Conservation (phyloP, 1,140 invertebrate genomes). For the Drosophila takahashii region DNA sequence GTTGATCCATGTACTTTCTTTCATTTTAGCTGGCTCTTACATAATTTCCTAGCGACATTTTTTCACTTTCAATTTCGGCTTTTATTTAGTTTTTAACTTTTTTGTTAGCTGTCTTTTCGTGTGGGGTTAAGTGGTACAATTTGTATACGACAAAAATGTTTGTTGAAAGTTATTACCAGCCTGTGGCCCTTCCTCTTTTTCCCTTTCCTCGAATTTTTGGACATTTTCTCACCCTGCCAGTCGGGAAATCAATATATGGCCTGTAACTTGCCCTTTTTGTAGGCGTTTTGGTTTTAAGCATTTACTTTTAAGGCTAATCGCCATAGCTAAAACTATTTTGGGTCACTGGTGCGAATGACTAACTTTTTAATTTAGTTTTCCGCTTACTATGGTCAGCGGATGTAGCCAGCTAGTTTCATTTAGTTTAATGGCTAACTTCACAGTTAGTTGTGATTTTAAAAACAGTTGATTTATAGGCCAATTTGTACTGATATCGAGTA, state of each 20-base stretch:
- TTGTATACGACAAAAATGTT: conserved; percentile 40
- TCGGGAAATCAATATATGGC: conserved; percentile 63
- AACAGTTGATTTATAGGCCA: conserved; percentile 15
- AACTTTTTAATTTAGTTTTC: conserved; percentile 18
- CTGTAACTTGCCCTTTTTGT: conserved; percentile 29
- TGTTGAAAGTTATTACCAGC: conserved; percentile 32
- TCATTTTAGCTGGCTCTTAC: conserved; percentile 31
- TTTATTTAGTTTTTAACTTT: conserved; percentile 50
- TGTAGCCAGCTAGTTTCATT: conserved; percentile 12
- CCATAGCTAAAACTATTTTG: conserved; percentile 34
- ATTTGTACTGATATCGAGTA: conserved; percentile 25
- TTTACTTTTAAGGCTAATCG: conserved; percentile 20
- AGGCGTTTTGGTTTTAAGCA: conserved; percentile 26
- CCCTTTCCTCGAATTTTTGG: conserved; percentile 13
- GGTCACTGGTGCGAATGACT: conserved; percentile 72
- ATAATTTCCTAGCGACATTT: conserved; percentile 54
- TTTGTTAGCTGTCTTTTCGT: conserved; percentile 12
- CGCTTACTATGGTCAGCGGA: conserved; percentile 7
- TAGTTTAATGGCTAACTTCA: conserved; percentile 2
- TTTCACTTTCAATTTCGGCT: conserved; percentile 37
- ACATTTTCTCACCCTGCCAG: conserved; percentile 22
- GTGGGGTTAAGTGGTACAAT: conserved; percentile 46
- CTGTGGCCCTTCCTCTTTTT: conserved; percentile 5
- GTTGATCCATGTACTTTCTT: neutral
- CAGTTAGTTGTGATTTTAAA: conserved; percentile 3